These are phyloP conservation scores for Euglossa dilemma DNA, from an alignment of 1,140 invertebrate species.

Conservation along the genomic window DNA sequence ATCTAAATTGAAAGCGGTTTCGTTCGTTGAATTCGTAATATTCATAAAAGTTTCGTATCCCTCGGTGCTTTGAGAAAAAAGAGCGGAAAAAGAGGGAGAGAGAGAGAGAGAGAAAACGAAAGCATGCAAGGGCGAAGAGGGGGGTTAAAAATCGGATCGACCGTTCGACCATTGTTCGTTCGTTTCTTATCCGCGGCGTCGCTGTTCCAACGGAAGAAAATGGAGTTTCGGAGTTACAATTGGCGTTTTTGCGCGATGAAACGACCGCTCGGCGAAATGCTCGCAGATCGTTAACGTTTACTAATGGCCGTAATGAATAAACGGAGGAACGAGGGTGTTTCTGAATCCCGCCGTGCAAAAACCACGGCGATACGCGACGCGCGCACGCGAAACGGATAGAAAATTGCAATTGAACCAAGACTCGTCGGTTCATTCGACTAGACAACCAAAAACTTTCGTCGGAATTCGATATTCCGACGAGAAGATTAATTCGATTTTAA, in stretches of 20 bases:
- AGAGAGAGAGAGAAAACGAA: too few relatives aligned
- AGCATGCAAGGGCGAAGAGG: too few relatives aligned
- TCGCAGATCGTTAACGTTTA: not conserved
- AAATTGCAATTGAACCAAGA: not conserved
- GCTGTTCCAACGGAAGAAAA: not conserved
- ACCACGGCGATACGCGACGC: not conserved
- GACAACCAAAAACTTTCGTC: slow-evolving; percentile 2
- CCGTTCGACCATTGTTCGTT: not conserved
- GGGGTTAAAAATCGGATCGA: not conserved
- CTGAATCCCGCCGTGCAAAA: slow-evolving; percentile 5
- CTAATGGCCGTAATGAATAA: slow-evolving; percentile 40
- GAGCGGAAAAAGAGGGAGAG: too few relatives aligned
- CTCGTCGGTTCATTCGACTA: too few relatives aligned
- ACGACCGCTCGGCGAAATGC: not conserved
- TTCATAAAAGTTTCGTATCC: not conserved
- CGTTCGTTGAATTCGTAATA: not conserved
- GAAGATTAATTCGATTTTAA: slow-evolving; percentile 37
- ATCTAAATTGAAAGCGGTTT: not conserved
- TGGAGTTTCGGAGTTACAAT: not conserved
- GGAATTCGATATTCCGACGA: slow-evolving; percentile 5
- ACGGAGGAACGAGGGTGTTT: not conserved
- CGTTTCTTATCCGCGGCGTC: not conserved
- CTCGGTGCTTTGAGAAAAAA: too few relatives aligned
- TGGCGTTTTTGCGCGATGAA: not conserved
- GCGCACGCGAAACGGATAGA: too few relatives aligned